phyloP scores from a whole-genome alignment of 2,113 vertebrate species.

The Ochotona princeps region DNA sequence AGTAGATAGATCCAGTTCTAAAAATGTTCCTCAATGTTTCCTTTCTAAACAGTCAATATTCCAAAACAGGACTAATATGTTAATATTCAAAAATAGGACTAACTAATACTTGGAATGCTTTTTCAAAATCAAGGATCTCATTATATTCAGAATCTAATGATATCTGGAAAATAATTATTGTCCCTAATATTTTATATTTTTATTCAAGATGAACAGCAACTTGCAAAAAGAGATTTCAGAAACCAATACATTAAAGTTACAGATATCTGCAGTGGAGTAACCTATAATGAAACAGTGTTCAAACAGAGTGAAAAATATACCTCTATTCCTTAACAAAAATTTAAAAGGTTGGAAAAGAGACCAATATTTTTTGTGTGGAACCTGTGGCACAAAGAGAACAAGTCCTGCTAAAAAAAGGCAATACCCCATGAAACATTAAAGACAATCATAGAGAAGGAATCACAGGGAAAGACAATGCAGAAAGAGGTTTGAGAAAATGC shows the following conservation, averaged over 20 bases:
- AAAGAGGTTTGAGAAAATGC: neutral
- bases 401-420: neutral
- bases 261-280: neutral
- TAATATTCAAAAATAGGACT: neutral
- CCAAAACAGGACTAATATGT: neutral
- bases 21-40: neutral
- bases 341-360: neutral
- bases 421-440: neutral
- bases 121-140: neutral
- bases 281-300: neutral
- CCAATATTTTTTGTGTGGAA: constrained; percentile 7
- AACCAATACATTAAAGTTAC: neutral
- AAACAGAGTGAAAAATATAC: neutral
- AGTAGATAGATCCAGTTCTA: neutral
- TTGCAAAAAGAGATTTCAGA: constrained; percentile 3
- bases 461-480: neutral
- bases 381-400: neutral
- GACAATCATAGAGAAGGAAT: neutral
- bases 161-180: neutral
- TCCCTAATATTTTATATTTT: neutral
- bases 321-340: neutral
- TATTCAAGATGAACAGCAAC: neutral
- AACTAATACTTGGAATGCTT: neutral
- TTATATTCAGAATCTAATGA: neutral
- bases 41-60: neutral